A percentile compares a stretch with the other conserved stretches of the same genome.
phyloP scores from a whole-genome alignment of 2,113 vertebrate species.

The Rhinolophus sinicus region DNA sequence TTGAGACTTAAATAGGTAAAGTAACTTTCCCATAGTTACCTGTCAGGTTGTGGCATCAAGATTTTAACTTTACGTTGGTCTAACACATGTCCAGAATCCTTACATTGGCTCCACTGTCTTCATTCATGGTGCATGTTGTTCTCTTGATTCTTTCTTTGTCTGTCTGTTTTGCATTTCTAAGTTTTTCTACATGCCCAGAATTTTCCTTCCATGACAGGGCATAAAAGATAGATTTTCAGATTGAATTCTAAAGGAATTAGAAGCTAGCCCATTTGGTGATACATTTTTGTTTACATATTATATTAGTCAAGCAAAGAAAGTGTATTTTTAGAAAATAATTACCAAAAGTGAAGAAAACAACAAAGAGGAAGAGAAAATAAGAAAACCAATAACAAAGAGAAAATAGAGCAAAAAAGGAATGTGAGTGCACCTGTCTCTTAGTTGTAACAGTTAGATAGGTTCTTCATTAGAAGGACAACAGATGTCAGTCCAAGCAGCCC shows the following conservation, averaged over 20 bases:
- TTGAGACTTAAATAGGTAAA: not conserved
- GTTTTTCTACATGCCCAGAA: not conserved
- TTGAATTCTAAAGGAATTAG: not conserved
- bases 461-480: not conserved
- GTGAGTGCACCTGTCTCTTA: not conserved
- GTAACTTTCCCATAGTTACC: not conserved
- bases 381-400: conserved; percentile 3
- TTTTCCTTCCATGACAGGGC: not conserved
- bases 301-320: not conserved
- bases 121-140: not conserved
- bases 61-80: not conserved
- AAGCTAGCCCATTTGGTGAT: not conserved
- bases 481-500: not conserved
- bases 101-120: not conserved
- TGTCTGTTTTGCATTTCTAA: not conserved
- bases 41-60: not conserved
- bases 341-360: not conserved
- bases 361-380: not conserved
- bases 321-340: not conserved
- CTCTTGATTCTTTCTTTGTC: not conserved
- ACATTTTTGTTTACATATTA: not conserved
- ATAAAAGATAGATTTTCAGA: not conserved
- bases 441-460: not conserved
- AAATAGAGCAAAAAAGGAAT: not conserved
- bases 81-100: not conserved